phyloP scores from a whole-genome alignment of 2,113 vertebrate species.

The Ramphastos sulfuratus region DNA sequence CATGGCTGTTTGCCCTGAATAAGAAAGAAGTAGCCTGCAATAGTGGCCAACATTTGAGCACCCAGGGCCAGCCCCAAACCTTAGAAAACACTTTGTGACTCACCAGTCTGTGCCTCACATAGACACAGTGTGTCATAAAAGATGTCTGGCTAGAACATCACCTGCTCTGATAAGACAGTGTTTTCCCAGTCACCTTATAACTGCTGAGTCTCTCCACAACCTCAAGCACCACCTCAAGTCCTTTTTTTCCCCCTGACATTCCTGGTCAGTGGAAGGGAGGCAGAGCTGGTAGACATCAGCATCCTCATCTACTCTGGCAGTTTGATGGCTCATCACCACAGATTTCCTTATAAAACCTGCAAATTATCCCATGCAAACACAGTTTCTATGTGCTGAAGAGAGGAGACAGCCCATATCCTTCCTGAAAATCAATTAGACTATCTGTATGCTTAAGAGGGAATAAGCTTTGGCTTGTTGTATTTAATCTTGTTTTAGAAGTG shows the following conservation, averaged over 20 bases:
- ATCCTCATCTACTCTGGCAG: constrained; percentile 6
- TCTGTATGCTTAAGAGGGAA: not conserved
- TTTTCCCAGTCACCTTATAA: not conserved
- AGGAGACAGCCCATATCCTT: not conserved
- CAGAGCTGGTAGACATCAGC: not conserved
- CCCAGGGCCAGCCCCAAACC: not conserved
- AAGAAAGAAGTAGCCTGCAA: not conserved
- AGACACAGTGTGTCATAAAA: not conserved
- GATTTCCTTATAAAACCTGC: not conserved
- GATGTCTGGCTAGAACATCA: not conserved
- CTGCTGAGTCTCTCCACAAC: not conserved
- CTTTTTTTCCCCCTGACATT: not conserved
- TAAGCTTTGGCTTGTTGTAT: not conserved
- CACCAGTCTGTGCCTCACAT: constrained; percentile 4
- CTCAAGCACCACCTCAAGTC: not conserved
- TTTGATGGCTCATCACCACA: not conserved
- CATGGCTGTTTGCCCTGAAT: accelerated
- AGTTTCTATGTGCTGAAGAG: not conserved
- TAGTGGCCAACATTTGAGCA: not conserved
- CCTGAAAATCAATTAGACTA: constrained; percentile 7
- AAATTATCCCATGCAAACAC: not conserved
- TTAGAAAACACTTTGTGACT: constrained; percentile 31
- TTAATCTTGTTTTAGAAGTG: not conserved
- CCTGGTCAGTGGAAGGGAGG: not conserved
- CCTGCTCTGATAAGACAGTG: not conserved